These are phyloP conservation scores for Numenius arquata DNA, from an alignment of 2,113 vertebrate genomes.

Conservation along the genomic window DNA sequence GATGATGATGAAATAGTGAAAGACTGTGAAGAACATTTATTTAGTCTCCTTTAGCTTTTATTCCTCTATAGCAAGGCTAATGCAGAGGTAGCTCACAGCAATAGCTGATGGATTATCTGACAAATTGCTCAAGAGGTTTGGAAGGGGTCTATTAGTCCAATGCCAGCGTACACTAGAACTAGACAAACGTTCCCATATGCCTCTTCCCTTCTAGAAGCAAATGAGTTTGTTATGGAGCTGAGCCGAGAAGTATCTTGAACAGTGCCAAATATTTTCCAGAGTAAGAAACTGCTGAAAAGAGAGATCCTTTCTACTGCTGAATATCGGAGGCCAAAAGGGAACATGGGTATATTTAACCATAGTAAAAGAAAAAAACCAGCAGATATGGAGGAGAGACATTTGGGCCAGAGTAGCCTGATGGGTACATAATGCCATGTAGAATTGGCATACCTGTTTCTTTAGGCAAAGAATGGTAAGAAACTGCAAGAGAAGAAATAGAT, in stretches of 20 bases:
- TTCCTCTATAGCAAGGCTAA: neutral
- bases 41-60: neutral
- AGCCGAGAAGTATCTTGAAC: neutral
- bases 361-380: neutral
- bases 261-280: slow-evolving; percentile 26
- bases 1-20: neutral
- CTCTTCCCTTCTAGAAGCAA: slow-evolving; percentile 7
- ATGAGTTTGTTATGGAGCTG: slow-evolving; percentile 3
- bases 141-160: neutral
- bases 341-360: neutral
- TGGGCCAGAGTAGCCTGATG: neutral
- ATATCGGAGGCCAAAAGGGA: neutral
- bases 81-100: neutral
- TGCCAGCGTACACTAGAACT: neutral
- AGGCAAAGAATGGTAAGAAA: neutral
- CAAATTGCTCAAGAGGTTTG: slow-evolving; percentile 28
- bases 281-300: slow-evolving; percentile 11
- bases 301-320: neutral
- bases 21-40: neutral
- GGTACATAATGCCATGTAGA: neutral
- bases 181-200: neutral
- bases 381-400: neutral
- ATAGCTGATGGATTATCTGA: neutral
- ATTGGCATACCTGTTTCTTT: neutral
- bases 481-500: neutral